These are phyloP conservation scores for Hypomecis punctinalis DNA, from an alignment of 2,888 invertebrate species.

Conservation along the genomic window DNA sequence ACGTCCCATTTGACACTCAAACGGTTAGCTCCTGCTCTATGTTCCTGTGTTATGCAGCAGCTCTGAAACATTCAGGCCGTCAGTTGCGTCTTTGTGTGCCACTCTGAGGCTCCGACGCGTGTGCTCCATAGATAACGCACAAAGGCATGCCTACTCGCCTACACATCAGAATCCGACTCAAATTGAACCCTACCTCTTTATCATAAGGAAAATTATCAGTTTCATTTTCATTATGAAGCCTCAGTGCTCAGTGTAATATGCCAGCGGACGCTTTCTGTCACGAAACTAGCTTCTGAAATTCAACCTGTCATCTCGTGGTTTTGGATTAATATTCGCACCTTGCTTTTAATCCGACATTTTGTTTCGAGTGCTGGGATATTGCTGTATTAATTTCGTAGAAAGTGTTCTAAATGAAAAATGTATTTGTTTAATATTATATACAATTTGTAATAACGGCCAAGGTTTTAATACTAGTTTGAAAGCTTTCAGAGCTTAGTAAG, in stretches of 20 bases:
- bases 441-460: conserved; percentile 23
- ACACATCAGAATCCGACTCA: conserved; percentile 39
- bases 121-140: conserved; percentile 58
- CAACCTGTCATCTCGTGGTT: conserved; percentile 40
- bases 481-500: not conserved
- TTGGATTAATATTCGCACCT: conserved; percentile 40
- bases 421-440: conserved; percentile 11
- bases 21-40: conserved; percentile 40
- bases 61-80: conserved; percentile 49
- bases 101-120: conserved; percentile 51
- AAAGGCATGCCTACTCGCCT: conserved; percentile 50
- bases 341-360: conserved; percentile 39
- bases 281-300: conserved; percentile 43
- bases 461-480: conserved; percentile 8
- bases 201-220: conserved; percentile 42
- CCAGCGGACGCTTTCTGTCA: conserved; percentile 37
- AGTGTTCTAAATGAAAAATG: conserved; percentile 14
- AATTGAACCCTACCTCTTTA: conserved; percentile 41
- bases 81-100: conserved; percentile 55
- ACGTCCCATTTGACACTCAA: conserved; percentile 42
- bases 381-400: conserved; percentile 30
- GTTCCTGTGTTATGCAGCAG: conserved; percentile 43
- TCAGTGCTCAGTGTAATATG: conserved; percentile 30
- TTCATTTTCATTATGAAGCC: conserved; percentile 31
- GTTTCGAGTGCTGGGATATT: conserved; percentile 24